phyloP scores from a whole-genome alignment of 2,113 vertebrate species.

The Mastomys coucha region DNA sequence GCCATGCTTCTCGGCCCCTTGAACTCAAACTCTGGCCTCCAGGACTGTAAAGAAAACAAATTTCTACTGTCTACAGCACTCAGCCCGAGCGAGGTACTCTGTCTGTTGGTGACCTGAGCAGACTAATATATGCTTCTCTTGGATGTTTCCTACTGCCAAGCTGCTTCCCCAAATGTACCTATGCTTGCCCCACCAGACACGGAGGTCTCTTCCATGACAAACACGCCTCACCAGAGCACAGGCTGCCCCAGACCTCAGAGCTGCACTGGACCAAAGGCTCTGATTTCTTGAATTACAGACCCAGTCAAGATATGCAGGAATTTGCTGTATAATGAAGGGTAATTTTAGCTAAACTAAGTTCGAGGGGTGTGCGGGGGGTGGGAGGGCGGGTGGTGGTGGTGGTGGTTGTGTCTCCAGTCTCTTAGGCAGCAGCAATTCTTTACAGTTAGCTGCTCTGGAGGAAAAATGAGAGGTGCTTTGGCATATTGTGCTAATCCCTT shows the following conservation, averaged over 20 bases:
- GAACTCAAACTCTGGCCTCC: neutral
- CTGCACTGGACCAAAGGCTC: constrained; percentile 5
- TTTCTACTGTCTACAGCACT: neutral
- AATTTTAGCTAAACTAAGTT: constrained; percentile 28
- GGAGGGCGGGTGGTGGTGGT: no score
- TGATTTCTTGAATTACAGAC: constrained; percentile 41
- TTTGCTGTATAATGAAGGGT: constrained; percentile 9
- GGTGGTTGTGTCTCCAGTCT: neutral
- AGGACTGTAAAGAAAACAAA: neutral
- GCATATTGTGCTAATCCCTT: neutral
- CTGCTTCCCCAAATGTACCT: neutral
- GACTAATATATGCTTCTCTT: neutral
- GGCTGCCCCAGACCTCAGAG: neutral
- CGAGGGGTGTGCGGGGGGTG: constrained; percentile 15
- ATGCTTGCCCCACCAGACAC: neutral
- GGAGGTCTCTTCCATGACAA: neutral
- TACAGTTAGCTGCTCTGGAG: constrained; percentile 51
- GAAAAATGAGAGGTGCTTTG: constrained; percentile 40
- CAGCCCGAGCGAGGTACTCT: neutral
- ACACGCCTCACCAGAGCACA: neutral
- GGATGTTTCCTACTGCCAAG: neutral
- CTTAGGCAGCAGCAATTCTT: neutral
- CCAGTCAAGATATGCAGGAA: constrained; percentile 51
- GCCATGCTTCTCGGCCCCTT: neutral
- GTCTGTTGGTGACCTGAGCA: neutral